Evolutionary conservation across 2,888 invertebrate genomes (phyloP), one percentile per base, ranked within the genome.

Genomic region (Drosophila parthenogenetica): DNA sequence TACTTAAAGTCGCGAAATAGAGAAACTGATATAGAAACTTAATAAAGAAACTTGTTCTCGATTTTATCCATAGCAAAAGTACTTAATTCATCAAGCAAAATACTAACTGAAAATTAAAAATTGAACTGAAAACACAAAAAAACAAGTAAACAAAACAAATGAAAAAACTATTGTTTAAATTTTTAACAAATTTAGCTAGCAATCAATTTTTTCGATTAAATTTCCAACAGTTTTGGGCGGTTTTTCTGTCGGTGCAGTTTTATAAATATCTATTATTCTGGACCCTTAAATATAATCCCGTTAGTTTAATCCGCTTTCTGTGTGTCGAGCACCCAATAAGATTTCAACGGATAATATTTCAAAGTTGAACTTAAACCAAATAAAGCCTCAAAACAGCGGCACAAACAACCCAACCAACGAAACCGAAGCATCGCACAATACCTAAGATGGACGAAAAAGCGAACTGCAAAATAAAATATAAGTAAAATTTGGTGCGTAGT

Each of bases 221-320:
- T 43, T 42, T 14, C 8, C 19, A 25, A 39, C 25, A 4, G 17
- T 11, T 5, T 45, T 37, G 11, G 5, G 5, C 8, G 8, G 2
- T 46, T 35, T 57, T 37, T 29, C 17, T 45, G 61, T 58, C 50
- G 19, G 29, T 40, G 45, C 61, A 61, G 68, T 75, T 72, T 68
- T 45, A 53, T 55, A 61, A 70, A 59, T 63, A 67, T 45, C n/a
- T 60, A 8, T 13, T 22, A 16, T 45, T 43, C 35, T 16, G 45
- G 29, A 42, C 14, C 25, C 5, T 25, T 43, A 37, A 45, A 45
- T 14, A 64, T 50, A 79, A 73, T 70, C 51, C 68, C 55, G 63
- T 66, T 59, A 64, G 61, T 63, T 73, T 79, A 80, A 81, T 70
- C 79, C 68, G 81, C 69, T 76, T 77, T 62, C 32, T 57, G 78